Evolutionary conservation across 2,113 vertebrate species (phyloP), one percentile per base, ranked within the genome.

Genomic region (Periophthalmodon schlosseri): DNA sequence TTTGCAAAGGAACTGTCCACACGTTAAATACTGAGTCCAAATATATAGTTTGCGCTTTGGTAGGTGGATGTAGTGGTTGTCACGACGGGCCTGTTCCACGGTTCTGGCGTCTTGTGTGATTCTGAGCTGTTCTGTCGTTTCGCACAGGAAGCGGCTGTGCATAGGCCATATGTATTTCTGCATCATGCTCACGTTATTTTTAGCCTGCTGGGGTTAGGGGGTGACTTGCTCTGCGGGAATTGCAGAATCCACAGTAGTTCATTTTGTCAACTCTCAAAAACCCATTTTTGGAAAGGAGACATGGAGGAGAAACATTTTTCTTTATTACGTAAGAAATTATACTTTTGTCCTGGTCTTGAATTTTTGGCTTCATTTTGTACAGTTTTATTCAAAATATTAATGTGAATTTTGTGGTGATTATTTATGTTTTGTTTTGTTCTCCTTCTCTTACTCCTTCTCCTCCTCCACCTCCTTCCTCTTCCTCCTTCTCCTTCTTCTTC

Each of bases 181-280:
- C 82, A 79, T 44, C 81, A 65, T 83, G 91, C 93, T 7, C 74
- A 82, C 81, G 92, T 88, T 96, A 93, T 96, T 95, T 95, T 93
- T 95, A 89, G 91, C 88, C 73, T 39, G 80, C 82, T n/a, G 74
- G 87, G 87, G 87, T 92, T 85, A 89, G 60, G 75, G 63, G 90
- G 82, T 93, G 79, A 70, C 77, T 44, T 75, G 77, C 75, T 75
- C 87, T 81, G 76, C 68, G 87, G 89, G 88, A 88, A 84, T 88
- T 87, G 83, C 75, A 87, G 91, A 89, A 92, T 88, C 66, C 83
- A 86, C 79, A 44, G 82, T 89, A 91, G 69, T 84, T 90, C 76
- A 80, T 84, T 73, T 73, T 56, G 75, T 83, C 75, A 68, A 33
- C 44, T 44, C 69, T 67, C 54, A 83, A 80, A 86, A 84, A 74